Base-by-base conservation (phyloP, 2,888 invertebrate genomes). In the Phyllotreta cruciferae region DNA sequence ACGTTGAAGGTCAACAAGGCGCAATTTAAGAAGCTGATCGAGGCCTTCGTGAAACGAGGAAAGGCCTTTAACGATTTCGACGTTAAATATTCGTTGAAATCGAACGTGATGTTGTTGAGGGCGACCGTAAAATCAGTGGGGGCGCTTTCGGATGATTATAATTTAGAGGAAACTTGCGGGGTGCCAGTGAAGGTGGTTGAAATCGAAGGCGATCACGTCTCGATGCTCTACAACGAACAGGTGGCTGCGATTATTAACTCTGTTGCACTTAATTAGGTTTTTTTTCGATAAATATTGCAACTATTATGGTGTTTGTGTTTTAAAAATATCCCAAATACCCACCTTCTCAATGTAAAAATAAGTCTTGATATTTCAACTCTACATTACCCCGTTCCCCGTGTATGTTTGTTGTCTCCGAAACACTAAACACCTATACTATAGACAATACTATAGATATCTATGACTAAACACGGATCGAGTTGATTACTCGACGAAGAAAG, bases 21-120 rank as follows among this genome's bases (percentile, higher is more conserved):
- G 8, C 55, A 67, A 44, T 57, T 64, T 11, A 58, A 58, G 36
- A 24, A 8, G 2, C 8, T 64, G 6, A 50, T 62, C 6, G 63
- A 63, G 6, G 63, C 66, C 11, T 14, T 71, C 11, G 70, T 71
- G 52, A 66, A 64, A 3, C 57, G 74, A 39, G 34, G 73, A 0
- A 72, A 67, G 50, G 68, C 70, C 6, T 35, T 72, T 1, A 49
- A 60, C 9, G 41, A 34, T 11, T 75, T 72, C 55, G 50, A 54
- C 9, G 74, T 72, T 0, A 56, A 69, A n/a, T 68, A 60, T 35
- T 49, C 36, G 57, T 54, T 76, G 0, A 68, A 73, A 63, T 74
- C 75, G 0, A 64, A 61, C 36, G 60, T 75, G 5, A 64, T 63
- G 24, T 62, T 76, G 1, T 71, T 58, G 58, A 73, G 71, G 64